A percentile compares a stretch with the other conserved stretches of the same genome.
phyloP scores from a whole-genome alignment of 2,888 invertebrate genomes.

The Drosophila anomalipes region DNA sequence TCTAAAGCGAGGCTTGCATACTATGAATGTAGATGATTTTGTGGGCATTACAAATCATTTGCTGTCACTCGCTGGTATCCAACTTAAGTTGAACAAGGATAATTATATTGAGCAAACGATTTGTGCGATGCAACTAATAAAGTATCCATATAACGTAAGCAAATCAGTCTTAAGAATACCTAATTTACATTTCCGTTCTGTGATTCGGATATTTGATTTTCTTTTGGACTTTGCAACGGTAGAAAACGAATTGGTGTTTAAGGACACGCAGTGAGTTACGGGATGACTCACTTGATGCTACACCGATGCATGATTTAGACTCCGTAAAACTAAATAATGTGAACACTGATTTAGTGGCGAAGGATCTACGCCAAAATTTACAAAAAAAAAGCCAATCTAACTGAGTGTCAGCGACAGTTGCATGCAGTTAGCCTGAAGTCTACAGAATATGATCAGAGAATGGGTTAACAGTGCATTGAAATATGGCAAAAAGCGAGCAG shows the following conservation, averaged over 20 bases:
- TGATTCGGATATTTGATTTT: conserved; percentile 50
- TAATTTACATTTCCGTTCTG: conserved; percentile 21
- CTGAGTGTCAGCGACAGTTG: neutral
- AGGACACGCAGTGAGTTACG: neutral
- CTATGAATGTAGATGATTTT: conserved; percentile 46
- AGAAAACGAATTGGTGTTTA: neutral
- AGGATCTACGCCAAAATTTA: neutral
- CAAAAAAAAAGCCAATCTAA: conserved; percentile 10
- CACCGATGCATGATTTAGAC: neutral
- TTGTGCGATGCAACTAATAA: conserved; percentile 34
- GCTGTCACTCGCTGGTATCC: conserved; percentile 19
- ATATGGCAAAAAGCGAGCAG: conserved; percentile 6
- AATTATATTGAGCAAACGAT: conserved; percentile 43
- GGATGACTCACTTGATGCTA: no score
- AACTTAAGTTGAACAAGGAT: conserved; percentile 17
- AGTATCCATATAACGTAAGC: conserved; percentile 45
- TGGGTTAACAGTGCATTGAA: conserved; percentile 11
- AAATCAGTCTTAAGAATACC: conserved; percentile 47
- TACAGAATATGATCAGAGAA: neutral
- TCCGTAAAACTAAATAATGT: neutral
- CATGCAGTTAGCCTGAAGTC: neutral
- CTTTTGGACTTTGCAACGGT: conserved; percentile 43
- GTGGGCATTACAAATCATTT: conserved; percentile 45
- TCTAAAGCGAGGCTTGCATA: conserved; percentile 23
- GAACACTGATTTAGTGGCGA: neutral